phyloP scores from a whole-genome alignment of 2,888 invertebrate genomes.

The Galeopsomyia nigrocyanea region DNA sequence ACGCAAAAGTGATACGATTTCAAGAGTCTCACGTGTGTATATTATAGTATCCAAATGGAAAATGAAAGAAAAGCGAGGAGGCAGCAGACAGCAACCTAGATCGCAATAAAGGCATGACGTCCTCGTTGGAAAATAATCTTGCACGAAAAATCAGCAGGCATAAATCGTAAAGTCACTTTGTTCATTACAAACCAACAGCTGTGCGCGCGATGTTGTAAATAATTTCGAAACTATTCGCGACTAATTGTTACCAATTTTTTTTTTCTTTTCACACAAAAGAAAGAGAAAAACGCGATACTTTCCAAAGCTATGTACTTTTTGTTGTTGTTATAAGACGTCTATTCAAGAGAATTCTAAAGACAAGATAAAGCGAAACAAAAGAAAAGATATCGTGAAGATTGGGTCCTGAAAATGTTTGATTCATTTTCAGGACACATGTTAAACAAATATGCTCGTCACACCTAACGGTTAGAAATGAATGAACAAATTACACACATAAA shows the following conservation, averaged over 20 bases:
- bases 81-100: conserved; percentile 47
- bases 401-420: not conserved
- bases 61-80: conserved; percentile 46
- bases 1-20: too few relatives aligned
- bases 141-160: conserved; percentile 46
- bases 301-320: conserved; percentile 8
- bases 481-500: too few relatives aligned
- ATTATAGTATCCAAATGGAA: conserved; percentile 33
- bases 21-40: not conserved
- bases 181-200: conserved; percentile 9
- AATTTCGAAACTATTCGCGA: too few relatives aligned
- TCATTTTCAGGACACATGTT: too few relatives aligned
- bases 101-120: conserved; percentile 55
- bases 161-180: conserved; percentile 3
- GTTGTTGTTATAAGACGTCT: not conserved
- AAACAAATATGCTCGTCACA: too few relatives aligned
- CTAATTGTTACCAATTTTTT: too few relatives aligned
- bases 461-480: too few relatives aligned
- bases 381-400: not conserved
- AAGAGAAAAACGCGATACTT: conserved; percentile 3
- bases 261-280: not conserved
- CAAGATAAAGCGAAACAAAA: too few relatives aligned
- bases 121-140: conserved; percentile 50
- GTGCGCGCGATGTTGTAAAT: conserved; percentile 14
- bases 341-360: too few relatives aligned